These are phyloP conservation scores for Meghimatium bilineatum DNA, from an alignment of 2,888 invertebrate genomes.

Conservation along the genomic window DNA sequence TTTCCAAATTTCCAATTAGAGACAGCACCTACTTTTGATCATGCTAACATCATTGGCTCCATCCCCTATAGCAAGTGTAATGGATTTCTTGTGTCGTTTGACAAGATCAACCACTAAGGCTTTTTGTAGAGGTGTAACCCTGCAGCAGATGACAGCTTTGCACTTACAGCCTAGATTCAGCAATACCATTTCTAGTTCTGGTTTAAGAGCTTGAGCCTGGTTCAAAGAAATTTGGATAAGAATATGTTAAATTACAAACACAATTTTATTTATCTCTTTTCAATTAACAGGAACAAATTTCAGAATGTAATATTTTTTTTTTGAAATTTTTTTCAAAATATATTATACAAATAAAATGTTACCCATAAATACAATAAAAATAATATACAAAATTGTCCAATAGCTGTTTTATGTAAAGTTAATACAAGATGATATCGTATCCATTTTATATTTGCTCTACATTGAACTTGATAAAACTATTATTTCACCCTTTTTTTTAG, in stretches of 20 bases:
- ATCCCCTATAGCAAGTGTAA: constrained; percentile 98
- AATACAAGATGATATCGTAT: no score
- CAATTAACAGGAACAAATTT: no score
- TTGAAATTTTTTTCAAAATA: no score
- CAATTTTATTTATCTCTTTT: no score
- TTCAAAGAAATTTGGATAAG: background rate
- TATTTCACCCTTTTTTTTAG: no score
- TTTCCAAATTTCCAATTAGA: background rate
- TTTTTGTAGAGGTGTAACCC: constrained; percentile 97
- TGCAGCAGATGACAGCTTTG: constrained; percentile 92
- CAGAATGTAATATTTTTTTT: no score
- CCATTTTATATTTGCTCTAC: no score
- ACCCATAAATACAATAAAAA: no score
- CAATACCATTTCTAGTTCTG: constrained; percentile 91
- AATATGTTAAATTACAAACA: background rate
- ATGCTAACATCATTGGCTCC: constrained; percentile 99
- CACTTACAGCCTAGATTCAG: constrained; percentile 82
- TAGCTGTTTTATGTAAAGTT: no score
- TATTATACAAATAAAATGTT: no score
- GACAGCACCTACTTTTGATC: constrained; percentile 84
- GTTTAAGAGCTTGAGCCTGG: constrained; percentile 91
- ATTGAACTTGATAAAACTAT: no score
- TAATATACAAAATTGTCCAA: no score
- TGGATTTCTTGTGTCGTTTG: constrained; percentile 95
- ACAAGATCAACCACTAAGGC: constrained; percentile 98